phyloP scores from a whole-genome alignment of 2,113 vertebrate genomes.

The Microtus ochrogaster region DNA sequence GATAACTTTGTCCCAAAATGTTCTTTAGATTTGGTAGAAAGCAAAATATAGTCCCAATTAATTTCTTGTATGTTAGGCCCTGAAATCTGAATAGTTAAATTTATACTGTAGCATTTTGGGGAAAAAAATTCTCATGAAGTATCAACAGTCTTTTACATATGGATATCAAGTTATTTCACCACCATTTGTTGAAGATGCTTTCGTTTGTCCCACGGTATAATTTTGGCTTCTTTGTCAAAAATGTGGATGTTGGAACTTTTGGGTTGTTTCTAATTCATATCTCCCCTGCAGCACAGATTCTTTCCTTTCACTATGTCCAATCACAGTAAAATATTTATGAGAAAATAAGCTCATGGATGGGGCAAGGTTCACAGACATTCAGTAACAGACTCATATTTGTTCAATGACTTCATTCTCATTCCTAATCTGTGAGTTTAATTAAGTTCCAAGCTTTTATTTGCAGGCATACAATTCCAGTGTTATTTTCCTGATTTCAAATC shows the following conservation, averaged over 20 bases:
- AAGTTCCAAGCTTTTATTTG: conserved; percentile 76
- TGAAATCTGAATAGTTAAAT: no score
- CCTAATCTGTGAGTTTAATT: conserved; percentile 80
- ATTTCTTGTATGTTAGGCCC: no score
- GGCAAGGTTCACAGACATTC: conserved; percentile 77
- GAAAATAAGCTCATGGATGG: conserved; percentile 58
- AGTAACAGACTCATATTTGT: conserved; percentile 72
- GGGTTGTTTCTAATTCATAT: conserved; percentile 53
- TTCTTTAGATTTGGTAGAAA: no score
- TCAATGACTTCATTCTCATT: conserved; percentile 73
- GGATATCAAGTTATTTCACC: no score
- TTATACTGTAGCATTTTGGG: no score
- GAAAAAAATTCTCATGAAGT: no score
- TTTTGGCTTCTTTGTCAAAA: no score
- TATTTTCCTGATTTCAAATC: conserved; percentile 72
- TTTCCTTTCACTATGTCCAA: conserved; percentile 58
- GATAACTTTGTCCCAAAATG: no score
- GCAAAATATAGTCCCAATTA: no score
- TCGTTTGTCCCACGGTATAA: no score
- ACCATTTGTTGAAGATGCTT: no score
- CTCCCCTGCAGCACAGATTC: conserved; percentile 38
- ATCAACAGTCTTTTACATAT: no score
- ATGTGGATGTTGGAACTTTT: conserved; percentile 18
- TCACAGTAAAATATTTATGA: conserved; percentile 57
- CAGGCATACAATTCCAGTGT: conserved; percentile 69